These are phyloP conservation scores for Anthonomus grandis DNA, from an alignment of 1,140 invertebrate genomes.

Conservation along the genomic window DNA sequence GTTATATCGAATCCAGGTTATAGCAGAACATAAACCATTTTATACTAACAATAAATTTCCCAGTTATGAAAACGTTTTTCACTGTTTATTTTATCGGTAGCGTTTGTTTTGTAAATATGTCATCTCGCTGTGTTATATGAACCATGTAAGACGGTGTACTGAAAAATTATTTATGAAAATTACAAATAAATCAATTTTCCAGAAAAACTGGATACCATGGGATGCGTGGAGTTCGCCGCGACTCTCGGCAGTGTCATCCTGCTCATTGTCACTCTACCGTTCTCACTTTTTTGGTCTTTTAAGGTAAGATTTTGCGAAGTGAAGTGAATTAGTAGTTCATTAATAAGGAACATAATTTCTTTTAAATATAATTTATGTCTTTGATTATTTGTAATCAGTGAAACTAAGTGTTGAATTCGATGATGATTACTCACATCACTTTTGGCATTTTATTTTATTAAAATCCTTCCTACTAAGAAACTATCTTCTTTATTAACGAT, in stretches of 20 bases:
- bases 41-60: no score
- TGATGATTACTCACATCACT: no score
- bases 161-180: no score
- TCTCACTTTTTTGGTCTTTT: conserved; percentile 81
- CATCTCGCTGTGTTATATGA: no score
- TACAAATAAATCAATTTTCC: conserved; percentile 17
- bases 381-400: background rate
- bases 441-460: no score
- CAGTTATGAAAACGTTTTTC: no score
- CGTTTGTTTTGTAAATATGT: background rate
- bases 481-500: background rate
- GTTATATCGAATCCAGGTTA: no score
- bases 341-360: background rate
- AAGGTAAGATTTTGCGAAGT: conserved; percentile 57
- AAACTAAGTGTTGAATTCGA: background rate
- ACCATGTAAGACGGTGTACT: no score
- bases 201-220: conserved; percentile 46
- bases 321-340: background rate
- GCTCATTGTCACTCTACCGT: conserved; percentile 77
- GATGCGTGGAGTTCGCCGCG: conserved; percentile 76
- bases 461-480: no score
- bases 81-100: no score
- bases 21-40: no score
- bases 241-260: conserved; percentile 74
- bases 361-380: conserved; percentile 3